Percentiles rank a stretch among this genome's conserved stretches.
Conservation (phyloP, 2,888 invertebrate species). For the Hofmannophila pseudospretella region DNA sequence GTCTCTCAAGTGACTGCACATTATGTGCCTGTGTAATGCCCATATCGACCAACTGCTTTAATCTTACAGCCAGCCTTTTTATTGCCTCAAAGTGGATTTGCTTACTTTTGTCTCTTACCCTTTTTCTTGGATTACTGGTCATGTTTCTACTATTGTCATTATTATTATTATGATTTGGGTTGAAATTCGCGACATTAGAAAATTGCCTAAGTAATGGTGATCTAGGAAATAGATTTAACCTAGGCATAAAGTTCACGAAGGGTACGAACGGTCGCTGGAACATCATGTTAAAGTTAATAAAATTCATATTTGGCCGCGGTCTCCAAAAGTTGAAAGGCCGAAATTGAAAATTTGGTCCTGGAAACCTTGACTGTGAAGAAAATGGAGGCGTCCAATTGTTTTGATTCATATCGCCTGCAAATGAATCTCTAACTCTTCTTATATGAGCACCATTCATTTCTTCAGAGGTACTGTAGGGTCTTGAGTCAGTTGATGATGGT, state of each 20-base stretch:
- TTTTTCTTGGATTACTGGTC: slow-evolving; percentile 23
- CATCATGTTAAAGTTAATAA: slow-evolving; percentile 34
- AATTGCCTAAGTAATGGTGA: slow-evolving; percentile 20
- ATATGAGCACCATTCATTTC: slow-evolving; percentile 43
- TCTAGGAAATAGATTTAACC: slow-evolving; percentile 30
- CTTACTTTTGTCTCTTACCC: slow-evolving; percentile 22
- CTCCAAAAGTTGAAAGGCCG: slow-evolving; percentile 35
- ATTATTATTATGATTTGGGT: slow-evolving; percentile 15
- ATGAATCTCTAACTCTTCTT: slow-evolving; percentile 32
- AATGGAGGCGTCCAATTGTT: slow-evolving; percentile 6
- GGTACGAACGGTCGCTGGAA: slow-evolving; percentile 36
- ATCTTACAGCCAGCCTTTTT: slow-evolving; percentile 31
- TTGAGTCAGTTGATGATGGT: slow-evolving; percentile 22
- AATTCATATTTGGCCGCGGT: slow-evolving; percentile 24
- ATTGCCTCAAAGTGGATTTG: slow-evolving; percentile 37
- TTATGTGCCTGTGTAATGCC: slow-evolving; percentile 27
- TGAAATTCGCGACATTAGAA: slow-evolving; percentile 11
- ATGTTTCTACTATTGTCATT: slow-evolving; percentile 10
- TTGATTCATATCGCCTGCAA: slow-evolving; percentile 16
- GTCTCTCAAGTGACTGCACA: slow-evolving; percentile 31
- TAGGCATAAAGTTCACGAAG: slow-evolving; percentile 24
- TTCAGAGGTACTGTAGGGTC: slow-evolving; percentile 33
- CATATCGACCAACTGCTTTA: slow-evolving; percentile 28
- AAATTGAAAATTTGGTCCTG: slow-evolving; percentile 19
- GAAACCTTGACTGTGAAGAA: slow-evolving; percentile 13